These are phyloP conservation scores for Stegophylla sp. DNA, from an alignment of 2,888 invertebrate species.

Conservation along the genomic window DNA sequence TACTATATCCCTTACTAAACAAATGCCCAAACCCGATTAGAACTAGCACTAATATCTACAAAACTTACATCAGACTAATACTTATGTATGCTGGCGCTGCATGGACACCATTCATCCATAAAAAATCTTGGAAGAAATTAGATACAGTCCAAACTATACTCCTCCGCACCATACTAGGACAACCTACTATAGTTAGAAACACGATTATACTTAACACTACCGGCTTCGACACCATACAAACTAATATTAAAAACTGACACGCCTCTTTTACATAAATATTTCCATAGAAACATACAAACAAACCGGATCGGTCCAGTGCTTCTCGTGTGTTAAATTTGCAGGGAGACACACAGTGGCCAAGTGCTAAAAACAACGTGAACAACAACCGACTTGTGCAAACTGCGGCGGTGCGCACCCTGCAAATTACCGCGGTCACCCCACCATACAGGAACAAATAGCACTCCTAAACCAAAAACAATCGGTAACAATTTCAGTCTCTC, in stretches of 20 bases:
- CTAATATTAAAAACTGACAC: too few species aligned
- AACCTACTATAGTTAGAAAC: too few species aligned
- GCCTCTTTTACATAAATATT: too few species aligned
- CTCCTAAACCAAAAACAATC: too few species aligned
- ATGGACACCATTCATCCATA: not conserved
- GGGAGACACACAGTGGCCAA: not conserved
- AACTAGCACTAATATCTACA: not conserved
- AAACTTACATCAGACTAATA: not conserved
- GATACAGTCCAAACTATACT: not conserved
- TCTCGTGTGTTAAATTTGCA: too few species aligned
- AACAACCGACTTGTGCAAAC: not conserved
- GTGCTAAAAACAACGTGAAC: not conserved
- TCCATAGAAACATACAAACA: not conserved
- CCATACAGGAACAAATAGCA: too few species aligned
- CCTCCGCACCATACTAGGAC: not conserved
- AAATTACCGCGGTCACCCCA: too few species aligned
- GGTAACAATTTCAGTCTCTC: too few species aligned
- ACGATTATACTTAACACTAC: too few species aligned
- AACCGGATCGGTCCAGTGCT: not conserved
- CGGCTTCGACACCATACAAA: too few species aligned
- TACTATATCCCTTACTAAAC: not conserved
- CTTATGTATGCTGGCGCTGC: not conserved
- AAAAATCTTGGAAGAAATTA: not conserved
- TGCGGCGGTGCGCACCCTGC: too few species aligned
- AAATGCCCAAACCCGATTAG: not conserved